These are phyloP conservation scores for Salpingus planirostris DNA, from an alignment of 2,888 invertebrate genomes.

Conservation along the genomic window DNA sequence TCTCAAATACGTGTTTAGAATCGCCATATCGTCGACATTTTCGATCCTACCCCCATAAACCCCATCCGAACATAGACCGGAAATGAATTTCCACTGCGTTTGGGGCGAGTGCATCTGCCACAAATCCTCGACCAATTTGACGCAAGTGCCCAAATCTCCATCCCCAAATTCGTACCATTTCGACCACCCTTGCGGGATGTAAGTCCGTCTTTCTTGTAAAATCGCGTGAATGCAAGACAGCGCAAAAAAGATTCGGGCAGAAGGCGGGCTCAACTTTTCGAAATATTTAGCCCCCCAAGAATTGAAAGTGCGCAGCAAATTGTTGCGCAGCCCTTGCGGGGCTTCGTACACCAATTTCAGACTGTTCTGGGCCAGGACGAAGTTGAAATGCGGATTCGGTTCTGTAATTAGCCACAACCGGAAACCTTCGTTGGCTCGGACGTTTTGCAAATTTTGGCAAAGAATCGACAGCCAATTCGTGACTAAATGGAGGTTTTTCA, in stretches of 20 bases:
- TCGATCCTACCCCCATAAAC: conserved; percentile 84
- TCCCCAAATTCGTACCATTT: conserved; percentile 83
- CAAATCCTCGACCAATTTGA: conserved; percentile 48
- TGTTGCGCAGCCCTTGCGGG: conserved; percentile 78
- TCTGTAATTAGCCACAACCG: conserved; percentile 82
- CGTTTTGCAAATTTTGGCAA: conserved; percentile 53
- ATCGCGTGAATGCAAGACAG: conserved; percentile 85
- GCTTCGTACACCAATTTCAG: conserved; percentile 75
- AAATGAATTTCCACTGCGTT: conserved; percentile 63
- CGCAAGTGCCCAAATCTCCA: conserved; percentile 68
- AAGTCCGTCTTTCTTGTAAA: conserved; percentile 83
- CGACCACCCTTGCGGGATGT: conserved; percentile 88
- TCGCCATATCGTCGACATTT: conserved; percentile 61
- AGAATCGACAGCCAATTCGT: conserved; percentile 61
- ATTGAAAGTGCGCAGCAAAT: conserved; percentile 64
- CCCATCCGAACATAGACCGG: conserved; percentile 67
- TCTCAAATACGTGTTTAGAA: conserved; percentile 58
- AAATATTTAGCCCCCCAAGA: conserved; percentile 51
- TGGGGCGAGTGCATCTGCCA: conserved; percentile 35
- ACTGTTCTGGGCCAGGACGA: conserved; percentile 65
- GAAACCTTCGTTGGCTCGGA: conserved; percentile 45
- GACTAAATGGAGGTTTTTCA: conserved; percentile 75
- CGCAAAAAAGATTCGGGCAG: conserved; percentile 54
- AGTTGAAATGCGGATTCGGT: conserved; percentile 65
- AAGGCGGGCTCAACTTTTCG: conserved; percentile 30